Conservation (phyloP, 2,888 invertebrate species). For the Melinopterus prodromus region DNA sequence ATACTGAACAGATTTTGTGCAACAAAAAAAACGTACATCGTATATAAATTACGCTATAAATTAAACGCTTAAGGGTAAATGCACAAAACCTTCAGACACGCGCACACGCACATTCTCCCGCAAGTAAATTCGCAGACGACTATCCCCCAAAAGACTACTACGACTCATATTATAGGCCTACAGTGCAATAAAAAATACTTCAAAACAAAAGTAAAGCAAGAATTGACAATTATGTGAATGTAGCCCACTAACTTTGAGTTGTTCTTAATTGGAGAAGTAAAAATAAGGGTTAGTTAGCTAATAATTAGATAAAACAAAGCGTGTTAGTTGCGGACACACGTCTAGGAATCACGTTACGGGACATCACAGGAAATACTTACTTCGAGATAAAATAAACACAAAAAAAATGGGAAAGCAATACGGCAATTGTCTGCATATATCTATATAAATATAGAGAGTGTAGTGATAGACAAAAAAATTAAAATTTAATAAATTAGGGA, state of each 20-base stretch:
- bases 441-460: background rate
- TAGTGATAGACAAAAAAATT: slow-evolving; percentile 23
- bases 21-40: slow-evolving; percentile 31
- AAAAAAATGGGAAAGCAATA: slow-evolving; percentile 22
- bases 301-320: slow-evolving; percentile 11
- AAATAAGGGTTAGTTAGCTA: background rate
- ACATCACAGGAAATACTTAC: background rate
- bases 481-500: slow-evolving; percentile 41
- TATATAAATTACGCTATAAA: slow-evolving; percentile 38
- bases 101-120: slow-evolving; percentile 28
- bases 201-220: background rate
- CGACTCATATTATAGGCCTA: background rate
- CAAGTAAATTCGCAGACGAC: slow-evolving; percentile 37
- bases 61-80: slow-evolving; percentile 39
- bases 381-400: slow-evolving; percentile 13
- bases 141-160: slow-evolving; percentile 24
- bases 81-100: slow-evolving; percentile 47
- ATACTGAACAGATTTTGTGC: slow-evolving; percentile 56
- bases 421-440: background rate
- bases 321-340: slow-evolving; percentile 6
- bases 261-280: background rate
- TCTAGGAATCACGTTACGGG: slow-evolving; percentile 38
- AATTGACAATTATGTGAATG: background rate
- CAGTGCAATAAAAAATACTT: background rate
- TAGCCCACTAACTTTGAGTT: no score